Conservation (phyloP, 2,113 vertebrate genomes). For the Podarcis cretensis region DNA sequence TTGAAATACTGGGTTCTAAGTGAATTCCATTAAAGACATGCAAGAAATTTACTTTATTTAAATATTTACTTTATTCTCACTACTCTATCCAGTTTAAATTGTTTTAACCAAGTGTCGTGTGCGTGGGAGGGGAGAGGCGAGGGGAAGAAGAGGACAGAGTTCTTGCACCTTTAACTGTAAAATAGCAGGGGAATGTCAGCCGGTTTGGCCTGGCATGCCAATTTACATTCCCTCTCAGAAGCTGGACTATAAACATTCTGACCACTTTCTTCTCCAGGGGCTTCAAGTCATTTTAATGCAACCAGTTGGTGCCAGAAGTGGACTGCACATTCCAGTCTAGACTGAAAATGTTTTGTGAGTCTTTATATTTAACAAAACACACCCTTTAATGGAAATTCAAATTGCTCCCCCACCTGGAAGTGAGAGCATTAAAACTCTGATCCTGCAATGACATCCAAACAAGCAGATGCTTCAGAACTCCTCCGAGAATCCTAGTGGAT, state of each 20-base stretch:
- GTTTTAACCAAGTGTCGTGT: conserved; percentile 3
- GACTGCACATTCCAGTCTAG: background rate
- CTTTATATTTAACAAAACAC: background rate
- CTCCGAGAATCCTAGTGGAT: background rate
- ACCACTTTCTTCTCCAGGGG: background rate
- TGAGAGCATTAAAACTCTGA: background rate
- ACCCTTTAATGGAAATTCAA: background rate
- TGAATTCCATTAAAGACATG: conserved; percentile 4
- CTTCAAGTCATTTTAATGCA: background rate
- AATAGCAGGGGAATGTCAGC: background rate
- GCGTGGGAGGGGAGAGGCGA: background rate
- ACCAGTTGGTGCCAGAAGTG: background rate
- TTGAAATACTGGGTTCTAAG: conserved; percentile 31
- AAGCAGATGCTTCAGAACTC: no score
- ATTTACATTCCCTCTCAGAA: background rate
- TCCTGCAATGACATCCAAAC: background rate
- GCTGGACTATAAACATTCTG: background rate
- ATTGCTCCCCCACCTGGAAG: fast-evolving
- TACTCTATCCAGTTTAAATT: conserved; percentile 16
- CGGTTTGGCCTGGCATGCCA: background rate
- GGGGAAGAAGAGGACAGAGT: background rate
- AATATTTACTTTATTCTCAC: conserved; percentile 48
- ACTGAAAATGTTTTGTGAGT: background rate
- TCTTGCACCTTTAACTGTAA: background rate
- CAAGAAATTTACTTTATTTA: conserved; percentile 29